Evolutionary conservation across 1,140 invertebrate genomes (phyloP).

Genomic region (Holotrichia oblita): DNA sequence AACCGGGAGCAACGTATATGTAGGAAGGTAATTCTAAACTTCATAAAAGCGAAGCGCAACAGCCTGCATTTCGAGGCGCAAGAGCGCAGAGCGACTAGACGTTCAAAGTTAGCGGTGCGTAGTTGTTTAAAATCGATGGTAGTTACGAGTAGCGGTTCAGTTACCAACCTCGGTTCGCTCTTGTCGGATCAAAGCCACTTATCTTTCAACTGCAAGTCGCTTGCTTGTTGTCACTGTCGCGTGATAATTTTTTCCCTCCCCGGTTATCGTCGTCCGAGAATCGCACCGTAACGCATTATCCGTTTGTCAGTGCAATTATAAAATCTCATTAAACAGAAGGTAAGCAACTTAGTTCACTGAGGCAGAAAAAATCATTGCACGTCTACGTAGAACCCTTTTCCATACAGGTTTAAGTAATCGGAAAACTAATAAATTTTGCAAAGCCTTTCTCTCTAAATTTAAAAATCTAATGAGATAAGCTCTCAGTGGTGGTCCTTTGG

Average conservation of each 20-base stretch:
- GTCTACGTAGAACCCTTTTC: background rate
- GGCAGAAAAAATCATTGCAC: background rate
- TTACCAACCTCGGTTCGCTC: constrained; percentile 46
- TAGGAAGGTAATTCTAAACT: constrained; percentile 37
- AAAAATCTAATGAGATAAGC: constrained; percentile 43
- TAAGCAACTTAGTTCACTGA: constrained; percentile 29
- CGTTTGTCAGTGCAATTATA: constrained; percentile 39
- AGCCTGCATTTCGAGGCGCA: constrained; percentile 39
- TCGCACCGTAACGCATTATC: constrained; percentile 26
- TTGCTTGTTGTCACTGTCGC: constrained; percentile 36
- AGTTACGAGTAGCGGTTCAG: constrained; percentile 47
- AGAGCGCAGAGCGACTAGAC: constrained; percentile 43
- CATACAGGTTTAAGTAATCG: constrained; percentile 26
- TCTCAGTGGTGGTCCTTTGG: constrained; percentile 35
- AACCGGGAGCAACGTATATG: background rate
- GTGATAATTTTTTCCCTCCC: constrained; percentile 37
- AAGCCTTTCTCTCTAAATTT: constrained; percentile 36
- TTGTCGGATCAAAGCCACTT: constrained; percentile 37
- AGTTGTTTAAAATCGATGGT: constrained; percentile 50
- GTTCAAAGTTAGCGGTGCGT: constrained; percentile 45
- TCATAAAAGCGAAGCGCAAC: constrained; percentile 41
- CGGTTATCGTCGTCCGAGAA: constrained; percentile 6
- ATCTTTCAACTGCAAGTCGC: constrained; percentile 7
- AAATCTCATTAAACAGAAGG: constrained; percentile 22
- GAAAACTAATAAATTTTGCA: constrained; percentile 29